These are phyloP conservation scores for Isoperla grammatica DNA, from an alignment of 2,888 invertebrate species.

Conservation along the genomic window DNA sequence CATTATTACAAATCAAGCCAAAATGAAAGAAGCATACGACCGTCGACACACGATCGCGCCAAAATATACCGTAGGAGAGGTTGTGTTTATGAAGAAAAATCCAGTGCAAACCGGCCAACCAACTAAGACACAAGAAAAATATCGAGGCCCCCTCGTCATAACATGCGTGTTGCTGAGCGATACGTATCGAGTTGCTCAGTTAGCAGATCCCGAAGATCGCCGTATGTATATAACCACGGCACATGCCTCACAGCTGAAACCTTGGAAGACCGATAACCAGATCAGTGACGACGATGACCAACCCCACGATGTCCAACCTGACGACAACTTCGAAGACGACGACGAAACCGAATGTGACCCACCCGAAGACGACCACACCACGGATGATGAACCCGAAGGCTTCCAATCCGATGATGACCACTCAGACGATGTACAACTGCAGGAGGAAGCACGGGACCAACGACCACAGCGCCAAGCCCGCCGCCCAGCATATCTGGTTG, in stretches of 20 bases:
- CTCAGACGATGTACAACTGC: no score
- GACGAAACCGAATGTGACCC: no score
- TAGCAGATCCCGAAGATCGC: background rate
- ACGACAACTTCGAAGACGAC: no score
- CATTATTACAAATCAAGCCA: constrained; percentile 3
- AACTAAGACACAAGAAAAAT: background rate
- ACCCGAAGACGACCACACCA: no score
- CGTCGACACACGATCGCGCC: constrained; percentile 4
- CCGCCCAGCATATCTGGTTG: no score
- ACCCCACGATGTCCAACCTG: no score
- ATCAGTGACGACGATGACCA: no score
- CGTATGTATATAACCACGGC: background rate
- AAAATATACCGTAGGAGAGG: background rate
- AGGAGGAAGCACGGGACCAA: no score
- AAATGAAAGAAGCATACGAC: constrained; percentile 19
- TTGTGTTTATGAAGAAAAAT: background rate
- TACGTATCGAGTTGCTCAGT: background rate
- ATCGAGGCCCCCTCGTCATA: background rate
- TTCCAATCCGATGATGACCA: no score
- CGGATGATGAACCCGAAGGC: no score
- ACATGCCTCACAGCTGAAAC: background rate
- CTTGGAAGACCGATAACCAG: background rate
- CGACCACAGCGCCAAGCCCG: no score
- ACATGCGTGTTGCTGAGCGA: background rate
- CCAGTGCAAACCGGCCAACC: background rate